These are phyloP conservation scores for Crematogaster levior DNA, from an alignment of 2,888 invertebrate species.

Conservation along the genomic window DNA sequence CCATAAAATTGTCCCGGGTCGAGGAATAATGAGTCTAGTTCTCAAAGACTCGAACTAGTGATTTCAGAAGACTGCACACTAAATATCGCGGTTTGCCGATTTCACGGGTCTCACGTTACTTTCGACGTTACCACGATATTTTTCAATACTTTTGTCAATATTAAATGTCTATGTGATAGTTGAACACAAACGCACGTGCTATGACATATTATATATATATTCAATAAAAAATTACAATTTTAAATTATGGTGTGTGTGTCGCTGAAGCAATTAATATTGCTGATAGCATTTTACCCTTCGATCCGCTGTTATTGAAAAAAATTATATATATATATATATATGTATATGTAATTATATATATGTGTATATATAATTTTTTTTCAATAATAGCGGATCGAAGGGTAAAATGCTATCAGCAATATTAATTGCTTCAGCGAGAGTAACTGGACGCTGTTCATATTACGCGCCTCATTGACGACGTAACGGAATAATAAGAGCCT, in stretches of 20 bases:
- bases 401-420: background rate
- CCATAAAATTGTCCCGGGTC: conserved; percentile 27
- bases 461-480: conserved; percentile 38
- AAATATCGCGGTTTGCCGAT: background rate
- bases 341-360: too few relatives aligned
- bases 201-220: background rate
- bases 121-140: background rate
- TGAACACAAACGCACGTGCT: background rate
- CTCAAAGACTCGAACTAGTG: conserved; percentile 11
- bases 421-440: conserved; percentile 26
- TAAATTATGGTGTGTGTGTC: background rate
- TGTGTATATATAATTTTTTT: background rate
- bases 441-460: conserved; percentile 40
- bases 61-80: background rate
- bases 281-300: background rate
- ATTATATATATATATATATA: too few relatives aligned
- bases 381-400: background rate
- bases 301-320: background rate
- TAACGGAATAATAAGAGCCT: conserved; percentile 42
- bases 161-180: background rate
- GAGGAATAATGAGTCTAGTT: conserved; percentile 10
- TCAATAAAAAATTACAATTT: background rate
- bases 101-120: too few relatives aligned
- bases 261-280: conserved; percentile 33
- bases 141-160: background rate